Conservation (phyloP, 2,888 invertebrate species). For the Atrina japonica region DNA sequence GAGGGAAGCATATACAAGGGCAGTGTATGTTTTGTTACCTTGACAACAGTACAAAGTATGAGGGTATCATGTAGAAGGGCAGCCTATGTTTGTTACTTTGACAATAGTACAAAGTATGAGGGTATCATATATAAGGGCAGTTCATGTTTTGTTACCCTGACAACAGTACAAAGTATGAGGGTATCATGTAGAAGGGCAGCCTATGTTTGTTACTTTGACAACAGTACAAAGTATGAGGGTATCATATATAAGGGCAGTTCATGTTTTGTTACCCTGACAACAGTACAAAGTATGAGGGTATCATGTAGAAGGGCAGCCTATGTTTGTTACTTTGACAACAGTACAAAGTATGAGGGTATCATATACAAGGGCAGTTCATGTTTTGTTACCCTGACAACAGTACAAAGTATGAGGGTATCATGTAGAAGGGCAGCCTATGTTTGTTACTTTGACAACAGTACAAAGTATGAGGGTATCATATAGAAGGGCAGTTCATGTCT, state of each 20-base stretch:
- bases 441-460: too few relatives aligned
- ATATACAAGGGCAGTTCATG: too few relatives aligned
- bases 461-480: too few relatives aligned
- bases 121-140: too few relatives aligned
- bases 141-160: constrained; percentile 66
- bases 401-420: constrained; percentile 81
- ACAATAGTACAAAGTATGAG: too few relatives aligned
- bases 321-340: too few relatives aligned
- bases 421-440: constrained; percentile 80
- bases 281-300: constrained; percentile 80
- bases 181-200: constrained; percentile 82
- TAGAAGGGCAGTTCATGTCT: too few relatives aligned
- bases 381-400: constrained; percentile 72
- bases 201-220: too few relatives aligned
- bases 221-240: too few relatives aligned
- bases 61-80: constrained; percentile 82
- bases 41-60: constrained; percentile 77
- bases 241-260: too few relatives aligned
- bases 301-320: constrained; percentile 81
- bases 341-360: too few relatives aligned
- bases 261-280: constrained; percentile 66
- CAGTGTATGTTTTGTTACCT: constrained; percentile 66
- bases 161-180: constrained; percentile 79
- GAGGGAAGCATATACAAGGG: too few relatives aligned
- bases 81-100: constrained; percentile 79